Percentiles rank a stretch among this genome's conserved stretches.
Conservation (phyloP, 2,113 vertebrate genomes). For the Pelvicachromis taeniatus region DNA sequence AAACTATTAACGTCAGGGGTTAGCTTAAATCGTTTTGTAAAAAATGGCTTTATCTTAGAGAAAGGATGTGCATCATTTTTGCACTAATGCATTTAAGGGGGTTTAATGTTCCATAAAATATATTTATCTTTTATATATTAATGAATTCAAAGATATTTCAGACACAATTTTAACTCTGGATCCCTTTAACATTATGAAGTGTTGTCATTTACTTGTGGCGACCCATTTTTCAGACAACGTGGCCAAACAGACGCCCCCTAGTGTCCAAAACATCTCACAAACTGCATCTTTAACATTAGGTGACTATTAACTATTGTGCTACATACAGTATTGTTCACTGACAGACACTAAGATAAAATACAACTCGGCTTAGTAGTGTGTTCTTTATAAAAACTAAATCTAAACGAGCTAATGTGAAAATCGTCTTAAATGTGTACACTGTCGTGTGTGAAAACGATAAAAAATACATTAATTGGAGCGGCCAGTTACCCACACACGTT, state of each 20-base stretch:
- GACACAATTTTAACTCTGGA: neutral
- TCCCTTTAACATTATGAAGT: neutral
- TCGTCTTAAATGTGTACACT: conserved; percentile 37
- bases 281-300: conserved; percentile 47
- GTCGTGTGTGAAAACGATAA: conserved; percentile 52
- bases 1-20: neutral
- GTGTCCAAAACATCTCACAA: conserved; percentile 34
- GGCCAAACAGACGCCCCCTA: neutral
- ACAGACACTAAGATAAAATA: conserved; percentile 53
- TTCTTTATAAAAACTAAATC: conserved; percentile 60
- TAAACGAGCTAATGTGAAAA: conserved; percentile 47
- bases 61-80: neutral
- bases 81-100: neutral
- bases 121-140: neutral
- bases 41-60: neutral
- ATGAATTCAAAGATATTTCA: neutral
- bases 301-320: conserved; percentile 61
- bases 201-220: neutral
- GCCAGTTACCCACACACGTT: neutral
- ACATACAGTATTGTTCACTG: conserved; percentile 63
- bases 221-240: neutral
- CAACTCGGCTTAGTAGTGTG: conserved; percentile 43
- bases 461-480: conserved; percentile 49
- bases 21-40: neutral
- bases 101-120: neutral